Percentiles rank a stretch among this genome's conserved stretches.
Conservation (phyloP, 2,113 vertebrate species). For the Corythornis cristatus region DNA sequence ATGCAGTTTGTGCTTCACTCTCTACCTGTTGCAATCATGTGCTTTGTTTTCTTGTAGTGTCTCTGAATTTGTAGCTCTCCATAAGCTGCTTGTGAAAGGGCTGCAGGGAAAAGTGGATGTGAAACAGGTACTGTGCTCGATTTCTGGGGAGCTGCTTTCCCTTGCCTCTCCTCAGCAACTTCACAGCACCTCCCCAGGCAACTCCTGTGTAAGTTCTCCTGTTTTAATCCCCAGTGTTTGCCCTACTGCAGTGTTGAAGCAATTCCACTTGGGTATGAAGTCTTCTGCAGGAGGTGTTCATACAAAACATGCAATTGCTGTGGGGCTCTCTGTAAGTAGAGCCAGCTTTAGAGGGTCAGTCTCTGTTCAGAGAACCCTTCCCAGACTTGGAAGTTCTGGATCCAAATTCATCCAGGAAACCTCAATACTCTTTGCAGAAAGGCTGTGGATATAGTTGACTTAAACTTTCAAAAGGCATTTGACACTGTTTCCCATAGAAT, state of each 20-base stretch:
- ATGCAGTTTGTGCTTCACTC: neutral
- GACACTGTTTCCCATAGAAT: no score
- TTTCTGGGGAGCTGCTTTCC: neutral
- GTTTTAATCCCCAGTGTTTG: fast-evolving
- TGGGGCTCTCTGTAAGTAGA: neutral
- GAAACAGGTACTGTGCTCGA: neutral
- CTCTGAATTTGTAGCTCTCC: neutral
- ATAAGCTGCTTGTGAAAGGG: neutral
- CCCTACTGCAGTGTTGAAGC: neutral
- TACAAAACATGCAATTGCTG: neutral
- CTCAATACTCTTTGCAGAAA: neutral
- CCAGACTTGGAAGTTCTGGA: neutral
- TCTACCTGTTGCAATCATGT: neutral
- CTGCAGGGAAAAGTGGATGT: neutral
- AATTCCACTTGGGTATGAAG: neutral
- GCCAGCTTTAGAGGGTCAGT: neutral
- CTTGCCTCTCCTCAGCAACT: neutral
- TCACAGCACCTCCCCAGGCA: neutral
- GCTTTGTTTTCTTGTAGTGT: neutral
- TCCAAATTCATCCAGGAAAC: neutral
- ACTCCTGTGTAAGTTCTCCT: neutral
- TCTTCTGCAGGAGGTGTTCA: neutral
- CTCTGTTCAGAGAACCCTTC: neutral
- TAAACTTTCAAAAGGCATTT: no score
- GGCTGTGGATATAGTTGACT: no score